Evolutionary conservation across 2,888 invertebrate species (phyloP), one percentile per base, ranked within the genome.

Genomic region (Pteria penguin): DNA sequence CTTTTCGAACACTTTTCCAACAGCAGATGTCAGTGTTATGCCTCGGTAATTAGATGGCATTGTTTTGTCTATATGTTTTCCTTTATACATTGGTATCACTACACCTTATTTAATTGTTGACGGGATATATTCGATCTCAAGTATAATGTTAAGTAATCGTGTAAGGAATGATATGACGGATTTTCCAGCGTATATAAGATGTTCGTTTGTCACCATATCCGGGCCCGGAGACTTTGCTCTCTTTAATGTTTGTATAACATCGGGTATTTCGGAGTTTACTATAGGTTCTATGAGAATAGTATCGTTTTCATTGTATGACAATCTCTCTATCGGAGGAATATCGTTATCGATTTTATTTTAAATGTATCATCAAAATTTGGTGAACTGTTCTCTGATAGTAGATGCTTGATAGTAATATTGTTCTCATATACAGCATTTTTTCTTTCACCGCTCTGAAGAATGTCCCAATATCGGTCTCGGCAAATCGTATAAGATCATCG

Each of bases 381-480:
- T 33, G 29, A n/a, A 22, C 36, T 2, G 26, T 33, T 11, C 8
- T n/a, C n/a, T 2, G 72, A 18, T 14, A 63, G 45, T 22, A 72
- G 26, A 36, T 57, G 11, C 29, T 33, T 32, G n/a, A n/a, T n/a
- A n/a, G 36, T 55, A 72, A 27, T 72, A 72, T 2, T 33, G 45
- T 26, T n/a, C 57, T 29, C 57, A 65, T 32, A 72, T 1, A 1
- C 18, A 5, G 54, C 65, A 72, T 31, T 55, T 55, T 4, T 29
- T 24, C 27, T 2, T 45, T 62, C 11, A 65, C 57, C 22, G 65
- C 54, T 33, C 26, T 65, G 36, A 52, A 72, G 36, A 57, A 63
- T 63, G 57, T 26, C 4, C 45, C 57, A 4, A 72, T 72, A n/a
- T 72, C 72, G n/a, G 32, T n/a, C 54, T 72, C 65, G 1, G 72